Evolutionary conservation across 2,888 invertebrate species (phyloP).

Genomic region (Leptopterna dolabrata): DNA sequence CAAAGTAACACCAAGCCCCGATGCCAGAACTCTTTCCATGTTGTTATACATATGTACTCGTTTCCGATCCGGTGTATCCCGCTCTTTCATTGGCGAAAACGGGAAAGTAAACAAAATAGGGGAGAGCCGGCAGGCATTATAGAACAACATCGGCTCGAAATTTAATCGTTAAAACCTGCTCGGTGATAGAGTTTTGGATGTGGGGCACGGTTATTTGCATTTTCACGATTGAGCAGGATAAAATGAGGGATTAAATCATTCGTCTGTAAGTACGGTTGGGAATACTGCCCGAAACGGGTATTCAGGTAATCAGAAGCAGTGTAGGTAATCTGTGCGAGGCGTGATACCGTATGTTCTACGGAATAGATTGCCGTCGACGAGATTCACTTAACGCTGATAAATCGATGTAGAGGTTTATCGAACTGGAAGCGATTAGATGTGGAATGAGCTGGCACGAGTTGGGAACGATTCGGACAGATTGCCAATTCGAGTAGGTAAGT

Average conservation of each 20-base stretch:
- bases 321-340: background rate
- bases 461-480: background rate
- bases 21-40: background rate
- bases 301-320: background rate
- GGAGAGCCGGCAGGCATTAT: background rate
- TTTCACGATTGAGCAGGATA: background rate
- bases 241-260: background rate
- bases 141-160: background rate
- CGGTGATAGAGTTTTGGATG: background rate
- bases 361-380: background rate
- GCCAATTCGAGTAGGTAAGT: too few species aligned
- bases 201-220: background rate
- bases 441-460: background rate
- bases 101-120: background rate
- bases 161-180: background rate
- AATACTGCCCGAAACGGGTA: background rate
- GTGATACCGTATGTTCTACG: background rate
- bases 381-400: background rate
- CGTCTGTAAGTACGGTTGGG: background rate
- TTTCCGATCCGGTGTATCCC: background rate
- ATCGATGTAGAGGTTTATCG: background rate
- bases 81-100: background rate
- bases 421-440: background rate
- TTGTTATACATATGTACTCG: background rate
- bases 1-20: background rate